Evolutionary conservation across 2,888 invertebrate species (phyloP).

Genomic region (Napeogenes inachia): DNA sequence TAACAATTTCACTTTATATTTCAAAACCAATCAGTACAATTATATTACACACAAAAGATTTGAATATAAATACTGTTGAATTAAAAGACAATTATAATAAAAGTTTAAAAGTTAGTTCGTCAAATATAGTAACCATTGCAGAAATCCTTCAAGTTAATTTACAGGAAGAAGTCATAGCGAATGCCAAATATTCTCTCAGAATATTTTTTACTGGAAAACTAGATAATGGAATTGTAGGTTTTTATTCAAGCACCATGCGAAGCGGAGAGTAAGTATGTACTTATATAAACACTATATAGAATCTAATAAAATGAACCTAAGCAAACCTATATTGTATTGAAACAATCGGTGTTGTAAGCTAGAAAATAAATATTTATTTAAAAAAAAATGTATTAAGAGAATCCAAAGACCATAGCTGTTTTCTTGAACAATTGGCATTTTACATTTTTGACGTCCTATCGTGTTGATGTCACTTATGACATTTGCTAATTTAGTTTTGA

Average conservation of each 20-base stretch:
- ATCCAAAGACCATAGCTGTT: too few relatives aligned
- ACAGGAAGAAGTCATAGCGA: conserved; percentile 39
- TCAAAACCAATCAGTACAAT: conserved; percentile 62
- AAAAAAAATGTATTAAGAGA: too few relatives aligned
- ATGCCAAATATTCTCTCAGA: conserved; percentile 52
- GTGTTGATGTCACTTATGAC: too few relatives aligned
- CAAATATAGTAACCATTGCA: conserved; percentile 36
- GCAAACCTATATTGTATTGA: too few relatives aligned
- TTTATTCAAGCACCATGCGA: conserved; percentile 77
- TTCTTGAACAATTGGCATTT: too few relatives aligned
- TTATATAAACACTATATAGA: neutral
- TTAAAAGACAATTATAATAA: conserved; percentile 35
- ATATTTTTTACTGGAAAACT: conserved; percentile 74
- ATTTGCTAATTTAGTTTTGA: too few relatives aligned
- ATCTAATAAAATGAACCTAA: too few relatives aligned
- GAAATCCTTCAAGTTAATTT: conserved; percentile 50
- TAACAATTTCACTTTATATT: conserved; percentile 67
- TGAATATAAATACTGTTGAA: conserved; percentile 63
- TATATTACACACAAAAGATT: conserved; percentile 79
- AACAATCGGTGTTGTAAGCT: too few relatives aligned
- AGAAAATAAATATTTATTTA: too few relatives aligned
- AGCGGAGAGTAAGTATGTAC: conserved; percentile 57
- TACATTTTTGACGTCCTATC: too few relatives aligned
- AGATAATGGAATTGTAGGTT: conserved; percentile 70
- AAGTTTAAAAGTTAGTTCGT: conserved; percentile 32